Evolutionary conservation across 2,797 vertebrate genomes (phyloP).

Genomic region (Podarcis siculus): DNA sequence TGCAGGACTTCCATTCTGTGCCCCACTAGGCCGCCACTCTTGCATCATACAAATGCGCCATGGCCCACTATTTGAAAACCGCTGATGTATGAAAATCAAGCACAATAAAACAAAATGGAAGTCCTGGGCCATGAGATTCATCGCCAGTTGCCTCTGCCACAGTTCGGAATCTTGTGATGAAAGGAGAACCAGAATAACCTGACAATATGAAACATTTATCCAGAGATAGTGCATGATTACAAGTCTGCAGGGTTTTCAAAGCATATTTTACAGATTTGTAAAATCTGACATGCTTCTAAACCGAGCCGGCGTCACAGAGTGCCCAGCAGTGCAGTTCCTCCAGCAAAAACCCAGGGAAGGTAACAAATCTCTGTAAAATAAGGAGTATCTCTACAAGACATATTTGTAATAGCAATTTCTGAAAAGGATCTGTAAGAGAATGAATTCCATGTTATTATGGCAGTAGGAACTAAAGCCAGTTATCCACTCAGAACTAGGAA

Average conservation of each 20-base stretch:
- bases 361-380: conserved; percentile 53
- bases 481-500: conserved; percentile 52
- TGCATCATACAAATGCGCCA: too few species aligned
- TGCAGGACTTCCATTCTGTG: too few species aligned
- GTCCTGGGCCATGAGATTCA: neutral
- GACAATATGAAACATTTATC: neutral
- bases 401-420: conserved; percentile 67
- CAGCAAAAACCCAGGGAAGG: conserved; percentile 25
- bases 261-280: conserved; percentile 46
- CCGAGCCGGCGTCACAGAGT: conserved; percentile 28
- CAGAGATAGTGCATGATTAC: neutral
- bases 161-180: neutral
- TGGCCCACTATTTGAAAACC: neutral
- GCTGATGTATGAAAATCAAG: neutral
- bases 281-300: conserved; percentile 56
- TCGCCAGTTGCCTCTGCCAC: neutral
- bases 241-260: neutral
- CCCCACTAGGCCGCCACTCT: too few species aligned
- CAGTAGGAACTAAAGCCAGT: conserved; percentile 56
- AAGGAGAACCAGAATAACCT: neutral
- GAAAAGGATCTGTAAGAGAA: conserved; percentile 54
- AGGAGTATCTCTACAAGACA: conserved; percentile 45
- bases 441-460: conserved; percentile 55
- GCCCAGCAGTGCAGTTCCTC: conserved; percentile 28
- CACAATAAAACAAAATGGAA: neutral